These are phyloP conservation scores for Meloidogyne exigua DNA, from an alignment of 1,140 invertebrate species.

Conservation along the genomic window DNA sequence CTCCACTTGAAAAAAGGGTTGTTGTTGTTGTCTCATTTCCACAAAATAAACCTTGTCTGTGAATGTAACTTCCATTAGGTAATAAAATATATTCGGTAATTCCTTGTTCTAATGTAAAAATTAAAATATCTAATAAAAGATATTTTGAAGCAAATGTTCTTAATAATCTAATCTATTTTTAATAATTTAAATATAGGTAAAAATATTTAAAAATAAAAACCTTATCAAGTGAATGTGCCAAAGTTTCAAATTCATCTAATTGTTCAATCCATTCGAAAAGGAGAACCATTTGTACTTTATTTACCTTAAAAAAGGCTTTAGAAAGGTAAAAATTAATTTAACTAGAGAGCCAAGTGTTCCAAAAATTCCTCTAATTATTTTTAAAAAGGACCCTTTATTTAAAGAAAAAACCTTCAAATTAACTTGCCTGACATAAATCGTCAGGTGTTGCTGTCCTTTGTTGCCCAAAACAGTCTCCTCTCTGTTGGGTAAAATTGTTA, in stretches of 20 bases:
- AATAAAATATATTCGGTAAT: conserved; percentile 44
- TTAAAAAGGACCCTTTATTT: too few relatives aligned
- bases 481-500: conserved; percentile 26
- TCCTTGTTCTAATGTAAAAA: conserved; percentile 54
- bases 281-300: conserved; percentile 45
- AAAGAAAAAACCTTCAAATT: too few relatives aligned
- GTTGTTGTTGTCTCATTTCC: neutral
- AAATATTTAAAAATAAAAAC: conserved; percentile 1
- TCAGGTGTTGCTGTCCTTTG: conserved; percentile 39
- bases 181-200: neutral
- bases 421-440: conserved; percentile 36
- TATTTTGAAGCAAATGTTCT: conserved; percentile 50
- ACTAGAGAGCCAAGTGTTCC: too few relatives aligned
- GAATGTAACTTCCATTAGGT: conserved; percentile 47
- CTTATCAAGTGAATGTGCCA: conserved; percentile 41
- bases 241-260: conserved; percentile 37
- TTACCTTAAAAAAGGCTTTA: neutral
- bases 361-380: too few relatives aligned
- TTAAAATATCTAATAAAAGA: conserved; percentile 55
- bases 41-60: conserved; percentile 2
- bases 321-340: too few relatives aligned
- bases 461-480: conserved; percentile 11
- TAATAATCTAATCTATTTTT: conserved; percentile 41
- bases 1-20: neutral
- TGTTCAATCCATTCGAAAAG: conserved; percentile 50